These are phyloP conservation scores for Pollenia amentaria DNA, from an alignment of 2,888 invertebrate species.

Conservation along the genomic window DNA sequence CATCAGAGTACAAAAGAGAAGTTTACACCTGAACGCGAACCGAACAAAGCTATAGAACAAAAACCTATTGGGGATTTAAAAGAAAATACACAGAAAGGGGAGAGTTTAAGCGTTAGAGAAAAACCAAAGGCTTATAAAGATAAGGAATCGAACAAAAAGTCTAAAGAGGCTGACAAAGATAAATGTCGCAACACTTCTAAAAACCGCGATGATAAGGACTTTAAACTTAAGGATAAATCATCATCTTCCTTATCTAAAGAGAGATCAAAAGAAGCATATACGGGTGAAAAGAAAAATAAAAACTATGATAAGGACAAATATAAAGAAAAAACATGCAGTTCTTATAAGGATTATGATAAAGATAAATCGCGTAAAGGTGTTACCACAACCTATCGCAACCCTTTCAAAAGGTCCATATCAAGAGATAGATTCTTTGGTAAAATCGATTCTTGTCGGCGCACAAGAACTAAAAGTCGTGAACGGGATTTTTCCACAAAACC, in stretches of 20 bases:
- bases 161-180: slow-evolving; percentile 21
- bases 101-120: slow-evolving; percentile 15
- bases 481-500: slow-evolving; percentile 45
- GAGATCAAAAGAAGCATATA: slow-evolving; percentile 28
- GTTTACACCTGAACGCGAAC: slow-evolving; percentile 28
- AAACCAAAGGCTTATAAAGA: slow-evolving; percentile 55
- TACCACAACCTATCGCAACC: slow-evolving; percentile 67
- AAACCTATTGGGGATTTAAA: slow-evolving; percentile 3
- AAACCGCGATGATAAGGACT: slow-evolving; percentile 32
- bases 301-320: slow-evolving; percentile 4
- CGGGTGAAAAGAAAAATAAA: slow-evolving; percentile 34
- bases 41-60: background rate
- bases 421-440: slow-evolving; percentile 64
- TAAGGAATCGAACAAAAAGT: slow-evolving; percentile 32
- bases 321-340: slow-evolving; percentile 4
- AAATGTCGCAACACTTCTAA: slow-evolving; percentile 26
- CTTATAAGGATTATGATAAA: slow-evolving; percentile 37
- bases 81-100: slow-evolving; percentile 6
- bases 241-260: slow-evolving; percentile 28
- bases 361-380: slow-evolving; percentile 42
- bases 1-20: slow-evolving; percentile 62
- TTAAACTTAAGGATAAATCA: slow-evolving; percentile 22
- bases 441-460: slow-evolving; percentile 56
- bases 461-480: slow-evolving; percentile 68
- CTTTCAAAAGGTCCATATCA: slow-evolving; percentile 75